Evolutionary conservation across 2,113 vertebrate species (phyloP).

Genomic region (Petrocephalus zakoni): DNA sequence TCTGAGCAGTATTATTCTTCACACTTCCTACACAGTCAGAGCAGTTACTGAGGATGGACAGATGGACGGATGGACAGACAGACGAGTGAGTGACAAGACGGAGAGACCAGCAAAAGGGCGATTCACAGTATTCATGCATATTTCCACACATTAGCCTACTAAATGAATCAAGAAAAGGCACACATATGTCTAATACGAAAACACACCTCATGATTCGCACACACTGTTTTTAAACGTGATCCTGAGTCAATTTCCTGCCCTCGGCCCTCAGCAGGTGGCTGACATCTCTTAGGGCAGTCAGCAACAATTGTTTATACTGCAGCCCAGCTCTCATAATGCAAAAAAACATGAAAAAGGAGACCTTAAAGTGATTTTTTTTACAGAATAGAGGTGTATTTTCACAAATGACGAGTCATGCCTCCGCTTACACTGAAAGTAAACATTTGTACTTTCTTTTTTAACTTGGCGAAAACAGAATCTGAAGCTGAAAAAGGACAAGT

Average conservation of each 20-base stretch:
- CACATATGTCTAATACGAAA: constrained; percentile 6
- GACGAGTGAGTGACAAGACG: neutral
- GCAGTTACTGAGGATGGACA: neutral
- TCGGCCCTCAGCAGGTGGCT: neutral
- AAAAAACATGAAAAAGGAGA: neutral
- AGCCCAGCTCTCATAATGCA: neutral
- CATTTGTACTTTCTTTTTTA: neutral
- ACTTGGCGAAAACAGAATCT: neutral
- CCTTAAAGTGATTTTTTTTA: neutral
- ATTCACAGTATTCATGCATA: neutral
- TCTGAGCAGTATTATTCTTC: neutral
- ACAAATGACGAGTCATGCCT: neutral
- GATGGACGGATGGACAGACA: neutral
- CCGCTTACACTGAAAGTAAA: neutral
- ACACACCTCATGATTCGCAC: neutral
- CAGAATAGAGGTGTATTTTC: neutral
- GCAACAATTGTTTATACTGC: neutral
- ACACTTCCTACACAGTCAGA: neutral
- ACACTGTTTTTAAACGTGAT: neutral
- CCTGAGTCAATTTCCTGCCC: neutral
- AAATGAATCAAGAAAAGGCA: neutral
- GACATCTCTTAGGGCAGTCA: neutral
- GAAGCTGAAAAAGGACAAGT: neutral
- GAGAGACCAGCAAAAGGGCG: neutral
- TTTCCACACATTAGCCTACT: neutral